A percentile compares a stretch with the other conserved stretches of the same genome.
Evolutionary conservation across 2,797 vertebrate genomes (phyloP).

Genomic region (Linurgus olivaceus): DNA sequence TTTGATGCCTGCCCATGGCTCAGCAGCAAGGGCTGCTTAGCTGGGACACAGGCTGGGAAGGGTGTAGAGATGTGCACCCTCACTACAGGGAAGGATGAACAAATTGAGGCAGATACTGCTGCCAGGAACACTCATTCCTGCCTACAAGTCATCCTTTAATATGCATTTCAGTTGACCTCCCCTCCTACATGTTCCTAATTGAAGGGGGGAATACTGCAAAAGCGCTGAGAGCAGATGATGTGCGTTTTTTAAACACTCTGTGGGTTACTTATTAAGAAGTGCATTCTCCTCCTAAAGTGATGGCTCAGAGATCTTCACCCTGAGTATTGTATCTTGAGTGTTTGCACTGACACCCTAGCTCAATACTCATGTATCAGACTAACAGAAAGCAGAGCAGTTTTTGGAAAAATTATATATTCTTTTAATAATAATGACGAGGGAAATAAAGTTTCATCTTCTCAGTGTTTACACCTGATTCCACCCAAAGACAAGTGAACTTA

Average conservation of each 20-base stretch:
- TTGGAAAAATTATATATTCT: not conserved
- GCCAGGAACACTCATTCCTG: not conserved
- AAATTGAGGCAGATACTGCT: not conserved
- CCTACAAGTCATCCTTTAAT: not conserved
- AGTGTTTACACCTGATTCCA: not conserved
- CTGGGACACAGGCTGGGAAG: not conserved
- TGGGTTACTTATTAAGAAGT: not conserved
- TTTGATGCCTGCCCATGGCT: fast-evolving
- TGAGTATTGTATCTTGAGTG: not conserved
- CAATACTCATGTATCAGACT: not conserved
- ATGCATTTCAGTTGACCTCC: not conserved
- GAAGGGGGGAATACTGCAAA: not conserved
- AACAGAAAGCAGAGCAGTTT: not conserved
- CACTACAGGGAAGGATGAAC: not conserved
- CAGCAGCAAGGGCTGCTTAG: not conserved
- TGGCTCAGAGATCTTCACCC: not conserved
- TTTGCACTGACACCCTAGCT: not conserved
- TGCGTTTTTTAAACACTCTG: not conserved
- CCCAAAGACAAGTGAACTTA: not conserved
- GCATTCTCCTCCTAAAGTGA: not conserved
- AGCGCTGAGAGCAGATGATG: not conserved
- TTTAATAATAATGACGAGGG: not conserved
- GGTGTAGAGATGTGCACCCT: fast-evolving
- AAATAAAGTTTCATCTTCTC: not conserved
- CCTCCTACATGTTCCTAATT: not conserved